These are phyloP conservation scores for Callipepla squamata DNA, from an alignment of 2,113 vertebrate species.

Conservation along the genomic window DNA sequence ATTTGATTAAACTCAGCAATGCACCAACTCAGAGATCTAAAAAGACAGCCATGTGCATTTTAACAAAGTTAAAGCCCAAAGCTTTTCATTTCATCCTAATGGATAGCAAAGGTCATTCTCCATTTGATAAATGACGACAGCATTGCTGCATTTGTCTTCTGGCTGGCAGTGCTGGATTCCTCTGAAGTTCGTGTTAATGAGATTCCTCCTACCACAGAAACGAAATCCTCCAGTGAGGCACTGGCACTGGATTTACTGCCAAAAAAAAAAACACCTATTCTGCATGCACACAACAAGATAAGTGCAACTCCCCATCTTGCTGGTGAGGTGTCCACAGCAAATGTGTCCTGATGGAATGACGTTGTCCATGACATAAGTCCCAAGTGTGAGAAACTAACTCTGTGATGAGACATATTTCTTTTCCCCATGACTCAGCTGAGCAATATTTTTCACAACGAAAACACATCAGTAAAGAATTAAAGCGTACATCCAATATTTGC, in stretches of 20 bases:
- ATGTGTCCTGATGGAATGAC: neutral
- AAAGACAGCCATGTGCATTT: slow-evolving; percentile 34
- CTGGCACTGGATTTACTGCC: slow-evolving; percentile 1
- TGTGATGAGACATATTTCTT: neutral
- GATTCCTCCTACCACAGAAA: slow-evolving; percentile 57
- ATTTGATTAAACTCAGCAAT: slow-evolving; percentile 51
- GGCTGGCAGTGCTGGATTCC: slow-evolving; percentile 50
- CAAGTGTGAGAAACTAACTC: neutral
- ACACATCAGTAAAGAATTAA: neutral
- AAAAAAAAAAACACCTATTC: neutral
- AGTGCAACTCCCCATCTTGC: neutral
- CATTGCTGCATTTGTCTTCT: slow-evolving; percentile 62
- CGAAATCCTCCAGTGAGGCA: neutral
- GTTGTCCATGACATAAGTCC: neutral
- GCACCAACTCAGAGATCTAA: neutral
- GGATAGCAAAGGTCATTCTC: slow-evolving; percentile 68
- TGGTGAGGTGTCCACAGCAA: neutral
- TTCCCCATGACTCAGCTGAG: neutral
- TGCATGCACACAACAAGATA: neutral
- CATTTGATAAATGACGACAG: slow-evolving; percentile 66
- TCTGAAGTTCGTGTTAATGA: slow-evolving; percentile 64
- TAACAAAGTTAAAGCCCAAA: slow-evolving; percentile 62
- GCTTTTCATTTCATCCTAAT: slow-evolving; percentile 64
- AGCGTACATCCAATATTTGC: neutral
- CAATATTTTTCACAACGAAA: slow-evolving; percentile 4